A percentile compares a stretch with the other conserved stretches of the same genome.
Conservation (phyloP, 2,113 vertebrate genomes). For the Dendropsophus ebraccatus region DNA sequence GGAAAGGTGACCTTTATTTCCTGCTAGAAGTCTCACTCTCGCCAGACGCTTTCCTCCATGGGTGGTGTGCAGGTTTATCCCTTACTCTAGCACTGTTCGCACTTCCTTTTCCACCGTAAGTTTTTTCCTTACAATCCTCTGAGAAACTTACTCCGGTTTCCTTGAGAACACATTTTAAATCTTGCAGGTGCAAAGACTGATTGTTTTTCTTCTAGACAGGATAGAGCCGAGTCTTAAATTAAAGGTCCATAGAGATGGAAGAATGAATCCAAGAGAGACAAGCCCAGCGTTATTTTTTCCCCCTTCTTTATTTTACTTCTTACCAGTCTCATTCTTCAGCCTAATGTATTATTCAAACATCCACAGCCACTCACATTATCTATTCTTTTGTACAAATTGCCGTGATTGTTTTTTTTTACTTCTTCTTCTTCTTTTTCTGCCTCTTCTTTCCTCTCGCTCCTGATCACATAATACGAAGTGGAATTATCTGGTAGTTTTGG, state of each 20-base stretch:
- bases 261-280: conserved; percentile 14
- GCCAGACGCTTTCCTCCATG: conserved; percentile 38
- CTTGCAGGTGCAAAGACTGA: conserved; percentile 44
- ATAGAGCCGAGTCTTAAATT: conserved; percentile 34
- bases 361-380: conserved; percentile 18
- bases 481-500: conserved; percentile 42
- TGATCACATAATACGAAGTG: conserved; percentile 44
- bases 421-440: not conserved
- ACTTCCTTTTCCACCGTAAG: conserved; percentile 22
- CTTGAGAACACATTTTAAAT: conserved; percentile 10
- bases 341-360: conserved; percentile 48
- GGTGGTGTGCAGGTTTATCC: conserved; percentile 35
- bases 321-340: conserved; percentile 2
- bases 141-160: conserved; percentile 39
- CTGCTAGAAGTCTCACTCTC: not conserved
- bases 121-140: not conserved
- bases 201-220: conserved; percentile 40
- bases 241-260: conserved; percentile 43
- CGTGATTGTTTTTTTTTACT: conserved; percentile 17
- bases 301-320: not conserved
- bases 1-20: conserved; percentile 17
- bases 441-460: not conserved
- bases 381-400: conserved; percentile 48
- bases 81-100: not conserved
- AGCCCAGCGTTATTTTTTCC: not conserved